These are phyloP conservation scores for Pyrochroa serraticornis DNA, from an alignment of 2,888 invertebrate genomes.

Conservation along the genomic window DNA sequence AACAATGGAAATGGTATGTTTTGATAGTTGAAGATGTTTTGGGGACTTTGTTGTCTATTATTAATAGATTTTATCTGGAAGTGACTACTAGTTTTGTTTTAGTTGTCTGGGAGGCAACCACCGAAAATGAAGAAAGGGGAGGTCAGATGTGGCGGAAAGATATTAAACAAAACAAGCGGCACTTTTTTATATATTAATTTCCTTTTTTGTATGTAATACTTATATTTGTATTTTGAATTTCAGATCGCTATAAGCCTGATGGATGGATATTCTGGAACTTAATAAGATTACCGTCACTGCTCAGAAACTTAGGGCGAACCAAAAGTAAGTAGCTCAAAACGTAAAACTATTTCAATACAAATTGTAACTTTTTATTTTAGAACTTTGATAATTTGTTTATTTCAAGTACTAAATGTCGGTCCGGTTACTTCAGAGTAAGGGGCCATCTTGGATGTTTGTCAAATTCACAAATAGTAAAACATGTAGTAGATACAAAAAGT, in stretches of 20 bases:
- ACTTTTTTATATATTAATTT: too few species aligned
- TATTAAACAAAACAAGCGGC: too few species aligned
- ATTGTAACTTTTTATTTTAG: too few species aligned
- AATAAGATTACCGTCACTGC: constrained; percentile 47
- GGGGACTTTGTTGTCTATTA: background rate
- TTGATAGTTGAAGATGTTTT: too few species aligned
- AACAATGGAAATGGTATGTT: too few species aligned
- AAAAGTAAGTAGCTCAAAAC: constrained; percentile 51
- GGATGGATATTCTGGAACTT: constrained; percentile 59
- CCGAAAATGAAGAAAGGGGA: background rate
- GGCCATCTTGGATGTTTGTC: too few species aligned
- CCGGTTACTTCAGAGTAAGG: too few species aligned
- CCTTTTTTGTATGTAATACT: too few species aligned
- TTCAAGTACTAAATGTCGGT: too few species aligned
- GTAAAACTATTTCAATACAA: background rate
- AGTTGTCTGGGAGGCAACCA: background rate
- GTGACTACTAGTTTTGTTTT: background rate
- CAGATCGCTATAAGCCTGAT: constrained; percentile 53
- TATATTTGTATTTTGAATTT: constrained; percentile 32
- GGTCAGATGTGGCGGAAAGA: background rate
- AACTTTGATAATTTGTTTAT: too few species aligned
- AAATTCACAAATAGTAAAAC: too few species aligned
- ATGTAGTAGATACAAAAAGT: constrained; percentile 12
- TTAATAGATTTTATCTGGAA: too few species aligned
- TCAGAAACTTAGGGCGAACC: constrained; percentile 44